These are phyloP conservation scores for Andrena flavipes DNA, from an alignment of 2,888 invertebrate genomes.

Conservation along the genomic window DNA sequence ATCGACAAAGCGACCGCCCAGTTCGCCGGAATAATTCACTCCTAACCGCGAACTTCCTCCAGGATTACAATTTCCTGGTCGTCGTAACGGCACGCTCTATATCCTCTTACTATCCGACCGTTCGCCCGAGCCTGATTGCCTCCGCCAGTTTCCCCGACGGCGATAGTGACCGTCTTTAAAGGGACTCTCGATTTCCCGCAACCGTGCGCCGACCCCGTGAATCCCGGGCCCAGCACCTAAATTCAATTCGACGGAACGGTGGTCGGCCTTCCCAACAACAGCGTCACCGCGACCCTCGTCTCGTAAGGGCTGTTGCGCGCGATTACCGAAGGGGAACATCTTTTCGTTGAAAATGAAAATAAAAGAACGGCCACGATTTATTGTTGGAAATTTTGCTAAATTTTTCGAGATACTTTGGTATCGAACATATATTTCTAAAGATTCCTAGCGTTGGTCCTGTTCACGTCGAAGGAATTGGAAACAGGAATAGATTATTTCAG, in stretches of 20 bases:
- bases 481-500: too few relatives aligned
- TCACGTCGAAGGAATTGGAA: too few relatives aligned
- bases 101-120: slow-evolving; percentile 50
- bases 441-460: too few relatives aligned
- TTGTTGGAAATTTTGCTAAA: too few relatives aligned
- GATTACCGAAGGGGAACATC: background rate
- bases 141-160: slow-evolving; percentile 30
- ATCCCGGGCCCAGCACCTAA: background rate
- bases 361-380: too few relatives aligned
- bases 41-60: slow-evolving; percentile 62
- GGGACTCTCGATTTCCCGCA: slow-evolving; percentile 26
- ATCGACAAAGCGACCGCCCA: slow-evolving; percentile 46
- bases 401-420: too few relatives aligned
- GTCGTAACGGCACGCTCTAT: slow-evolving; percentile 42
- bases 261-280: background rate
- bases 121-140: slow-evolving; percentile 44
- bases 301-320: background rate
- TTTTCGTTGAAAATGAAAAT: too few relatives aligned
- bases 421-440: too few relatives aligned
- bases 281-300: slow-evolving; percentile 4
- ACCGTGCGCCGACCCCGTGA: slow-evolving; percentile 1
- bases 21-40: slow-evolving; percentile 59
- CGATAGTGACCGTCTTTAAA: slow-evolving; percentile 46
- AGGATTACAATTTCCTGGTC: slow-evolving; percentile 64
- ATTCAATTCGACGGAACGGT: slow-evolving; percentile 24